A percentile compares a stretch with the other conserved stretches of the same genome.
These are phyloP conservation scores for Heliangelus exortis DNA, from an alignment of 2,797 vertebrate species.

Conservation along the genomic window DNA sequence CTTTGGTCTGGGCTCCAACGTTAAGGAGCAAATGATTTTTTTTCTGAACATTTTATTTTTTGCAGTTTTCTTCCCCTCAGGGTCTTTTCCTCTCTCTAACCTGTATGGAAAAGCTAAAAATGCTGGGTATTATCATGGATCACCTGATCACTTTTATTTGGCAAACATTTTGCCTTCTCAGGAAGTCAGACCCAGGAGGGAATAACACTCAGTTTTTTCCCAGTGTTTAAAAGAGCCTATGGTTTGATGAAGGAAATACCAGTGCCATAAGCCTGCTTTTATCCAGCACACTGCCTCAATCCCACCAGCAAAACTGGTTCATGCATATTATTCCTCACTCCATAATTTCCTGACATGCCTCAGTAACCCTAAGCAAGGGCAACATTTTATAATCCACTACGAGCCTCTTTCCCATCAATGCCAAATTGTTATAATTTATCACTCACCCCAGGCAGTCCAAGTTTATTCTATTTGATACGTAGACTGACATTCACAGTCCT, in stretches of 20 bases:
- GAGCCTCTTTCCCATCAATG: not conserved
- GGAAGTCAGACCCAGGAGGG: not conserved
- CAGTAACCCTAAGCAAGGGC: slow-evolving; percentile 8
- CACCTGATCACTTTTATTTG: not conserved
- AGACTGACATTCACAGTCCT: not conserved
- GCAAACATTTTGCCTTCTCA: not conserved
- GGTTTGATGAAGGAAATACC: not conserved
- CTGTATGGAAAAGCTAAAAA: not conserved
- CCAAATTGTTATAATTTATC: slow-evolving; percentile 4
- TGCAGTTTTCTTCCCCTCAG: not conserved
- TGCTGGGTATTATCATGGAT: not conserved
- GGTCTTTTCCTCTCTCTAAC: not conserved
- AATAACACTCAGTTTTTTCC: not conserved
- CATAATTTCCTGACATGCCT: not conserved
- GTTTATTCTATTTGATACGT: not conserved
- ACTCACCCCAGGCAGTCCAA: not conserved
- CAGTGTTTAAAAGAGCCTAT: not conserved
- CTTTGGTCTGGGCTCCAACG: not conserved
- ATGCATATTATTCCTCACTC: not conserved
- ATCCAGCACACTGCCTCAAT: not conserved
- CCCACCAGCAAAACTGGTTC: not conserved
- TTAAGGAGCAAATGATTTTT: not conserved
- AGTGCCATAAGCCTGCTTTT: not conserved
- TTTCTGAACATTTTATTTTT: not conserved
- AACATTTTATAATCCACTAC: not conserved